Base-by-base conservation (phyloP, 1,140 invertebrate species). In the Battus philenor region DNA sequence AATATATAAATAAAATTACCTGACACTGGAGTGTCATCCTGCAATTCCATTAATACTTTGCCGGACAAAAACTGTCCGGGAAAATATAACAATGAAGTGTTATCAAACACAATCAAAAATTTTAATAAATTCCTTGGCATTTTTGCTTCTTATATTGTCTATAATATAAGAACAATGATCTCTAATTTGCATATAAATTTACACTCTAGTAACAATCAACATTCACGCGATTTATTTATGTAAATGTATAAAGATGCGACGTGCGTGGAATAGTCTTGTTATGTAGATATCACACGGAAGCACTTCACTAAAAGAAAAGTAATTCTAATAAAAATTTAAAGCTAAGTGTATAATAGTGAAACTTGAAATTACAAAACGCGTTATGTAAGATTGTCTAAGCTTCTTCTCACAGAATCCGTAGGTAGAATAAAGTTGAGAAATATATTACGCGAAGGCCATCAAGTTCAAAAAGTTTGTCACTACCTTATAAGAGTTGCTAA, bases 71-170 rank as follows among this genome's bases (percentile, higher is more conserved):
- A 97, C 75, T 97, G 91, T 16, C 96, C 93, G 29, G 96, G 95
- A 70, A 97, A 97, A 79, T 97, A 98, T 22, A 98, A 83, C 17
- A 97, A 87, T 59, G 94, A 97, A 18, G 95, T 95, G 77, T 97
- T 97, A 79, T 98, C 96, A 83, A 98, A 96, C 26, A 97, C 89
- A 64, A 98, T 97, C 12, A 97, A 87, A 86, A 98, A 98, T 83
- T 97, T 97, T 56, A 95, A 89, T 52, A 98, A 86, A 85, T 97
- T 97, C 62, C 93, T 88, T 43, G 94, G 92, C 93, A 95, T 94
- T 73, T 78, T 89, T 51, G 26, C 32, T 50, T 30, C 2, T 4
- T 2, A 9, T 27, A 27, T 27, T 27, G 73, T 50, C 6, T 22
- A 4, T 22, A 7, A 4, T 22, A 22, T 9, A 8, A 27, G 10